phyloP scores from a whole-genome alignment of 2,113 vertebrate genomes.

The Pseudopipra pipra region DNA sequence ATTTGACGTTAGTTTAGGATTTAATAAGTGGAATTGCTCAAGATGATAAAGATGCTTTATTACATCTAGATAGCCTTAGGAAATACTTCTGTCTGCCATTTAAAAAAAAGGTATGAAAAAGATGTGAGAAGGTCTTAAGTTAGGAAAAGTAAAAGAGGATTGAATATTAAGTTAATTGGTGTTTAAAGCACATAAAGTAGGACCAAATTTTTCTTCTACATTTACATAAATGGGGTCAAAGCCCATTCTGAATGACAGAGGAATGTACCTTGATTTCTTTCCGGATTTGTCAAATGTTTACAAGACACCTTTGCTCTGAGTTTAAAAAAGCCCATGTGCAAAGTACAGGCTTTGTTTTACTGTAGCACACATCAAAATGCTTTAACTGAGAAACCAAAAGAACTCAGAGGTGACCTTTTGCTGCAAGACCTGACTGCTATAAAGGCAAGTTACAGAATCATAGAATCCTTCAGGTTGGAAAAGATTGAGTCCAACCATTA shows the following conservation, averaged over 20 bases:
- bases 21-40: conserved; percentile 17
- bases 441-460: not conserved
- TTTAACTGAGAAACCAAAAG: not conserved
- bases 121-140: not conserved
- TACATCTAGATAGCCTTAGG: not conserved
- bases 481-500: not conserved
- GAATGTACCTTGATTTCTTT: not conserved
- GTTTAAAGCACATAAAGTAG: not conserved
- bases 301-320: not conserved
- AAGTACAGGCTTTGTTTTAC: not conserved
- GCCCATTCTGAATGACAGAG: not conserved
- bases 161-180: not conserved
- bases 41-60: conserved; percentile 8
- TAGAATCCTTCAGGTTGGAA: not conserved
- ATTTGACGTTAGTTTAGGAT: not conserved
- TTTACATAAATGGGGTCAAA: not conserved
- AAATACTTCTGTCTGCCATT: not conserved
- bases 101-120: not conserved
- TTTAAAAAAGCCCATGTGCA: not conserved
- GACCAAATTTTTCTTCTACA: not conserved
- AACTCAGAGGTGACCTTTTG: not conserved
- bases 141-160: not conserved
- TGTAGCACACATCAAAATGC: not conserved
- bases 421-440: not conserved
- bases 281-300: not conserved